Conservation (phyloP, 1,140 invertebrate genomes). For the Leptopilina boulardi region DNA sequence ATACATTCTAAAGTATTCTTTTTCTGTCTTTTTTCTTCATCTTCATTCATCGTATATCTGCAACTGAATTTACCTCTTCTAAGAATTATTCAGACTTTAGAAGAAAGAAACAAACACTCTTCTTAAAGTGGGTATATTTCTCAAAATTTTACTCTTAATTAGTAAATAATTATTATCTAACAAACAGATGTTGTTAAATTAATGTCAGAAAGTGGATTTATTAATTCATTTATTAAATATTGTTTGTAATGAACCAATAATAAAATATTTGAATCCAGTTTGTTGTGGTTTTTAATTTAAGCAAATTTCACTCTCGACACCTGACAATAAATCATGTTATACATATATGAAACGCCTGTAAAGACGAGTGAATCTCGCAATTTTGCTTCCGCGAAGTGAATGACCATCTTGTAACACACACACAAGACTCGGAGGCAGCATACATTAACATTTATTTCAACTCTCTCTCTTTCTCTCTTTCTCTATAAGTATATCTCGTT, state of each 20-base stretch:
- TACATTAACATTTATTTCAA: constrained; percentile 8
- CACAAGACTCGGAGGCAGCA: constrained; percentile 17
- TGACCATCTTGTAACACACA: constrained; percentile 22
- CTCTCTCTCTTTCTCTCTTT: not conserved
- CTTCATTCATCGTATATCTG: not conserved
- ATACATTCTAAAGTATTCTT: not conserved
- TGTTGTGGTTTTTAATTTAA: constrained; percentile 10
- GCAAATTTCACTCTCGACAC: constrained; percentile 6
- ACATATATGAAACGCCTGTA: constrained; percentile 7
- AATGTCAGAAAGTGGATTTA: too few relatives aligned
- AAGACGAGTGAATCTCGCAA: constrained; percentile 5
- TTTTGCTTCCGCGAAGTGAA: constrained; percentile 13
- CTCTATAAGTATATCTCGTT: too few relatives aligned
- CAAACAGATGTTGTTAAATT: too few relatives aligned
- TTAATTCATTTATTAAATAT: too few relatives aligned
- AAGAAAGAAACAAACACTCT: too few relatives aligned
- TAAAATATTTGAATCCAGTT: not conserved
- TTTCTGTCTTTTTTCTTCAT: not conserved
- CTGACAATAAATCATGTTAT: constrained; percentile 20
- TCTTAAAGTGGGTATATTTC: not conserved
- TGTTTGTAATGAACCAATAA: too few relatives aligned
- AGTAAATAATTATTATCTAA: too few relatives aligned
- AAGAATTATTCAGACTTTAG: not conserved
- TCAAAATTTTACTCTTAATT: not conserved
- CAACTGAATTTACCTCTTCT: not conserved